Percentiles rank a stretch among this genome's conserved stretches.
These are phyloP conservation scores for Glaucomys volans DNA, from an alignment of 2,113 vertebrate genomes.

Conservation along the genomic window DNA sequence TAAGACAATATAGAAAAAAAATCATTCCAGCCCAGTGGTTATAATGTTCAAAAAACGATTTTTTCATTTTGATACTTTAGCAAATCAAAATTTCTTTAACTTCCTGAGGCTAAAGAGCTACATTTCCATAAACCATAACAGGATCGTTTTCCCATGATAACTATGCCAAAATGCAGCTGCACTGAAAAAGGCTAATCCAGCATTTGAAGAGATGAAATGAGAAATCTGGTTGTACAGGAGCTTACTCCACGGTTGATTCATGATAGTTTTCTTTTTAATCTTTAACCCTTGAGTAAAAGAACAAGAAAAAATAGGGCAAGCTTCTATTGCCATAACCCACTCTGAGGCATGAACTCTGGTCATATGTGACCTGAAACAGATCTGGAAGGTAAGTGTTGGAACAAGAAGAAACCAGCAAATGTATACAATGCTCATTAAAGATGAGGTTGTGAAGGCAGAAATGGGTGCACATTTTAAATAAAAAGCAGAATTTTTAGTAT, in stretches of 20 bases:
- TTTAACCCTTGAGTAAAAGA: background rate
- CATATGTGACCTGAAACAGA: background rate
- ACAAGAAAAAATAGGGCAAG: background rate
- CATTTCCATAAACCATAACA: conserved; percentile 43
- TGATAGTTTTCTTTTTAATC: background rate
- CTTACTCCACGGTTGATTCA: background rate
- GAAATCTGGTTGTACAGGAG: background rate
- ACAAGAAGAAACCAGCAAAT: background rate
- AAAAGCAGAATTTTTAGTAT: no score
- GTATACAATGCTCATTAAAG: background rate
- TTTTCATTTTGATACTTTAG: conserved; percentile 51
- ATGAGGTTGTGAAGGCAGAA: background rate
- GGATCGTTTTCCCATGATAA: conserved; percentile 28
- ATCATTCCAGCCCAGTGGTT: background rate
- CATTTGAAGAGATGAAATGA: conserved; percentile 48
- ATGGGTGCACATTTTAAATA: background rate
- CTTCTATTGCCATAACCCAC: background rate
- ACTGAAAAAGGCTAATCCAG: conserved; percentile 2
- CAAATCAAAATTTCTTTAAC: conserved; percentile 44
- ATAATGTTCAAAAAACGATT: conserved; percentile 8
- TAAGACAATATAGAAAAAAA: conserved; percentile 65
- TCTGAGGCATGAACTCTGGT: background rate
- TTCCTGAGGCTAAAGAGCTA: conserved; percentile 16
- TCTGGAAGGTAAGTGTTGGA: background rate
- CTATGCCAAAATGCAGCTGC: conserved; percentile 18